Base-by-base conservation (phyloP, 2,113 vertebrate genomes). In the Pionites leucogaster region DNA sequence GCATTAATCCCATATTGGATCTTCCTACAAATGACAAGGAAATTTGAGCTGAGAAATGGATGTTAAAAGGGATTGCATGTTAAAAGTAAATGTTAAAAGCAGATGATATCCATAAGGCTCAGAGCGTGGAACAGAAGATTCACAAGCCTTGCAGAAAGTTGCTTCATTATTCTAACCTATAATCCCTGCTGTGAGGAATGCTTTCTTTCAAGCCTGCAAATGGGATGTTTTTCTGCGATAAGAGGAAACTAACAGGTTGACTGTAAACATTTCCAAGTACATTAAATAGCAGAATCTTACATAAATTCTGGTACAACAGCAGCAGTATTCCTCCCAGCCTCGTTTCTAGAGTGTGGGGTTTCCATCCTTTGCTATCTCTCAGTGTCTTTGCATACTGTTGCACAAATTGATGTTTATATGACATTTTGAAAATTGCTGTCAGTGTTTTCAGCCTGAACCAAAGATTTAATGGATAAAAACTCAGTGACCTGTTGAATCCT, bases 141-240 rank as follows among this genome's bases (percentile, higher is more conserved):
- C 96, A 82, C 52, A 82, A 91, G 70, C 69, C 67, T 95, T 84
- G 88, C 80, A 93, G 92, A 77, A 95, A 94, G 80, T 92, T 95
- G 49, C 77, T 93, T 95, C 92, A 86, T 92, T 94, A 93, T 95
- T 92, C 91, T 86, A 88, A 86, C 72, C 87, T 86, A 49, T 87
- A 74, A 90, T 92, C 77, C 84, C 93, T 59, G 74, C 95, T 92
- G 90, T 87, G 92, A 79, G 67, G 37, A 94, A 53, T 0, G 41
- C 67, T 89, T 89, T 84, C 86, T 94, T 96, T 94, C 83, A 96
- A 95, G 69, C 52, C 72, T 63, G 65, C 7, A 4, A 89, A 67
- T 70, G 49, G 96, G 91, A 93, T 96, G 91, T 94, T 96, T 87
- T 70, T 70, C 37, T 87, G 77, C 85, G 93, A 94, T 95, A 95